These are phyloP conservation scores for Stichopus chloronotus DNA, from an alignment of 35 echinoderm and acorn worm genomes.

Conservation along the genomic window DNA sequence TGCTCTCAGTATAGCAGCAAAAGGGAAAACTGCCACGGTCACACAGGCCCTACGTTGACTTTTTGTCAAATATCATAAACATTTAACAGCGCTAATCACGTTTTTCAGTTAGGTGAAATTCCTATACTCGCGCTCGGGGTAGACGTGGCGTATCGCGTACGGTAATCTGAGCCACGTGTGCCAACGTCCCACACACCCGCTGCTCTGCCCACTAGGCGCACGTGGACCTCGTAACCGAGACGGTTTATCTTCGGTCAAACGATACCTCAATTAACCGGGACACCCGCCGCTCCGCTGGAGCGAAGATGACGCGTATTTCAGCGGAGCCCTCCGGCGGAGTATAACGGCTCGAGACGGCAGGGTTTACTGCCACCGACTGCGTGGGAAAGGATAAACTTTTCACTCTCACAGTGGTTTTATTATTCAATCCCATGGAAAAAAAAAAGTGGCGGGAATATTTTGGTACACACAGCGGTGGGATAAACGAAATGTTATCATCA, in stretches of 20 bases:
- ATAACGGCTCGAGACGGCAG: slow-evolving; percentile 37
- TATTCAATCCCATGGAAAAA: slow-evolving; percentile 33
- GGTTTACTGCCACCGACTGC: slow-evolving; percentile 39
- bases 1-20: too few relatives aligned
- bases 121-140: neutral
- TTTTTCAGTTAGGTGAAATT: neutral
- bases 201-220: slow-evolving; percentile 29
- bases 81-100: neutral
- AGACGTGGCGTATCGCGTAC: neutral
- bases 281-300: slow-evolving; percentile 29
- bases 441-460: slow-evolving; percentile 46
- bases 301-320: slow-evolving; percentile 45
- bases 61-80: slow-evolving; percentile 15
- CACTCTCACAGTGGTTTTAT: slow-evolving; percentile 52
- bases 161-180: slow-evolving; percentile 43
- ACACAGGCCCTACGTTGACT: too few relatives aligned
- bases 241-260: slow-evolving; percentile 31
- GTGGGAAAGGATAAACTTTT: slow-evolving; percentile 52
- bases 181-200: slow-evolving; percentile 33
- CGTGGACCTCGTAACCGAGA: slow-evolving; percentile 33
- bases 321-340: slow-evolving; percentile 49
- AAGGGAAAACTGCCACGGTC: too few relatives aligned
- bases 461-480: slow-evolving; percentile 34
- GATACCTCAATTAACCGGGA: slow-evolving; percentile 51
- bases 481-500: slow-evolving; percentile 18